Evolutionary conservation across 2,113 vertebrate species (phyloP).

Genomic region (Sinocyclocheilus anshuiensis): DNA sequence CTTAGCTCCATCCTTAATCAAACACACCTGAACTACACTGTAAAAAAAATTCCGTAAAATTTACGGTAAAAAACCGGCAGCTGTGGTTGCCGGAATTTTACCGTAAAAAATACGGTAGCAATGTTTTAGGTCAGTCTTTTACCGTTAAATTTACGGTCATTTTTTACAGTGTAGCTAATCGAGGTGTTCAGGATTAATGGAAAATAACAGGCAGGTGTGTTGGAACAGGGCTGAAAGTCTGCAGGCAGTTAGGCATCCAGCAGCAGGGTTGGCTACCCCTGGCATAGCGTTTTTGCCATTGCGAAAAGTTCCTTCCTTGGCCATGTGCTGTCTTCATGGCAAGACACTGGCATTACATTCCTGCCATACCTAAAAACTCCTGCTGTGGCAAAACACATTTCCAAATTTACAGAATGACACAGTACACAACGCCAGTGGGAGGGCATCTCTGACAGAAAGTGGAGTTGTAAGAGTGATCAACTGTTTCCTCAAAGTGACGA

Average conservation of each 20-base stretch:
- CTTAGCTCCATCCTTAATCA: too few relatives aligned
- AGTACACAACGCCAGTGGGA: not conserved
- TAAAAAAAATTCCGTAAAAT: too few relatives aligned
- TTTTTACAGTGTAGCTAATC: too few relatives aligned
- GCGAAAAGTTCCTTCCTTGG: not conserved
- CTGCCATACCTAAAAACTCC: not conserved
- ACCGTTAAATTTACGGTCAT: too few relatives aligned
- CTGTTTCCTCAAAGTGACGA: not conserved
- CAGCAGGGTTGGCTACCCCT: not conserved
- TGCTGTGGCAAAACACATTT: not conserved
- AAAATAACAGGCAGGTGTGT: not conserved
- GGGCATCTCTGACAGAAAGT: not conserved
- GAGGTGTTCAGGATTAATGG: not conserved
- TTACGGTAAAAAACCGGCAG: too few relatives aligned
- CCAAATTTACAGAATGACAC: not conserved
- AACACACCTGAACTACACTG: not conserved
- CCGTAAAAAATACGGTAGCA: too few relatives aligned
- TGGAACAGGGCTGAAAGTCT: not conserved
- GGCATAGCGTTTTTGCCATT: not conserved
- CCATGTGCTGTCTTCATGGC: not conserved
- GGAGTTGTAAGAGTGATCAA: not conserved
- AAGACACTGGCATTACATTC: not conserved
- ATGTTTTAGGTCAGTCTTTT: too few relatives aligned
- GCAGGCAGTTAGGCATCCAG: not conserved
- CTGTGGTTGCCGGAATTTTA: too few relatives aligned